Conservation (phyloP, 1,140 invertebrate genomes). For the Orussus abietinus region DNA sequence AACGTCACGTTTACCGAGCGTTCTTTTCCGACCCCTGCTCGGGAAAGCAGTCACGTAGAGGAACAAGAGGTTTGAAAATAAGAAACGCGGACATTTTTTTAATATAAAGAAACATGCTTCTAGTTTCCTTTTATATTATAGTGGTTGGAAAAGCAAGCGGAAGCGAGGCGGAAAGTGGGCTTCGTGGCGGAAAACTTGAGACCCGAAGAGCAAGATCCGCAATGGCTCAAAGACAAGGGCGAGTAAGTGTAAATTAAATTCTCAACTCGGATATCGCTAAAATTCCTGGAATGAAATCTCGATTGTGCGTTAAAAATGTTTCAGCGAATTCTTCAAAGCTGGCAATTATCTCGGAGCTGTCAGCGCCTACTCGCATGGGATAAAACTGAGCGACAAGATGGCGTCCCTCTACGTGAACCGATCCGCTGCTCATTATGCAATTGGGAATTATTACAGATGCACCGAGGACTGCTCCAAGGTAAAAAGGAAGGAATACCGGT, state of each 20-base stretch:
- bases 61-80: constrained; percentile 63
- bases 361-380: constrained; percentile 76
- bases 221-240: constrained; percentile 79
- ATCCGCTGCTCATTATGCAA: constrained; percentile 70
- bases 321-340: constrained; percentile 66
- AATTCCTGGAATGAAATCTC: too few species aligned
- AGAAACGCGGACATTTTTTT: constrained; percentile 2
- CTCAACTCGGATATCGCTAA: too few species aligned
- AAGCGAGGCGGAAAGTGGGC: constrained; percentile 67
- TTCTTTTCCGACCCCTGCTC: constrained; percentile 75
- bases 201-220: constrained; percentile 78
- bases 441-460: constrained; percentile 71
- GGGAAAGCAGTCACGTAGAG: constrained; percentile 69
- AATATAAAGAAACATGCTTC: constrained; percentile 7
- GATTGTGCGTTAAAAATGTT: too few species aligned
- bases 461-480: constrained; percentile 63
- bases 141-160: constrained; percentile 77
- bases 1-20: constrained; percentile 71
- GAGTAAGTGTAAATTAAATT: constrained; percentile 63
- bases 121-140: constrained; percentile 29
- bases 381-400: constrained; percentile 70
- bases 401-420: constrained; percentile 71
- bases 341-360: constrained; percentile 76
- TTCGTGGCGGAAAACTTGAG: constrained; percentile 72
- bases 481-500: too few species aligned